Evolutionary conservation across 2,113 vertebrate species (phyloP).

Genomic region (Alectura lathami): DNA sequence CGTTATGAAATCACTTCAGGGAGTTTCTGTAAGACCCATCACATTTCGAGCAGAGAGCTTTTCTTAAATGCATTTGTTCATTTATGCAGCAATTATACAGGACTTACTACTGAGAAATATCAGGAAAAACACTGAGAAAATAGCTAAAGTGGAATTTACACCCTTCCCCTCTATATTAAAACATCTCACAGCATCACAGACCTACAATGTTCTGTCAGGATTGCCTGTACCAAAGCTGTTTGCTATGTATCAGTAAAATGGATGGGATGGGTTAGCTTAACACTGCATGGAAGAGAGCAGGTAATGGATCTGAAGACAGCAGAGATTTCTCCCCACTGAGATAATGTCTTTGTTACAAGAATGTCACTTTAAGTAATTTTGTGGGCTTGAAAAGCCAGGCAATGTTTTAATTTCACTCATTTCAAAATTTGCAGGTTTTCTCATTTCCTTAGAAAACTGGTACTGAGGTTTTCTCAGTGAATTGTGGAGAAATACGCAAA

Average conservation of each 20-base stretch:
- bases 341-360: background rate
- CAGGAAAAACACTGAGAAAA: background rate
- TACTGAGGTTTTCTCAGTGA: background rate
- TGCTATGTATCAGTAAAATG: background rate
- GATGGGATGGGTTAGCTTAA: background rate
- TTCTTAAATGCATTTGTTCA: slow-evolving; percentile 39
- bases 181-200: background rate
- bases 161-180: background rate
- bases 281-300: background rate
- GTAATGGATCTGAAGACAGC: background rate
- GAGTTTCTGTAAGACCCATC: slow-evolving; percentile 27
- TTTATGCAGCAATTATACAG: slow-evolving; percentile 31
- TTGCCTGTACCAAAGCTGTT: background rate
- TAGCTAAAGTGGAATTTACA: background rate
- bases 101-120: background rate
- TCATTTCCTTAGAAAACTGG: background rate
- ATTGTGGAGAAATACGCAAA: background rate
- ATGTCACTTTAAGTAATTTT: background rate
- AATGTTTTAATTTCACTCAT: background rate
- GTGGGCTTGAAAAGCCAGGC: background rate
- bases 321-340: background rate
- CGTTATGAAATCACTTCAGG: slow-evolving; percentile 65
- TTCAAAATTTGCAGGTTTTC: background rate
- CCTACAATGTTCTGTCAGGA: background rate
- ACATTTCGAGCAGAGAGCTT: background rate